Base-by-base conservation (phyloP, 2,113 vertebrate genomes). In the Oxygymnocypris stewartii region DNA sequence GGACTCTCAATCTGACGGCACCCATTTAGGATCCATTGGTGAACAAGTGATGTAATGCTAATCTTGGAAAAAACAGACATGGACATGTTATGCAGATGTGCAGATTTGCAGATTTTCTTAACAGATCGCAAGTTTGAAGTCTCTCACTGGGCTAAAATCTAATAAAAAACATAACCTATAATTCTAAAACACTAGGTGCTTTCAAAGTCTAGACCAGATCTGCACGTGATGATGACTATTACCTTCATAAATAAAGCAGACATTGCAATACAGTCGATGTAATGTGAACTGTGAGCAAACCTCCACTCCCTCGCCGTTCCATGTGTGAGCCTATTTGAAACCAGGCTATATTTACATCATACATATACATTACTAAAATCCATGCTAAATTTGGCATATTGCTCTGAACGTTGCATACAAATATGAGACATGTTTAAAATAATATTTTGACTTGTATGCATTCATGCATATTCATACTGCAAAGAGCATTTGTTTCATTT, bases 291-390 rank as follows among this genome's bases (percentile, higher is more conserved):
- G 35, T 69, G 47, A 86, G 37, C 35, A 35, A 1, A n/a, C 54
- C 18, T 23, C 67, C 77, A 74, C 61, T 18, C 65, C 49, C 51
- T 88, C 61, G 1, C 31, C 23, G 2, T 20, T 71, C 54, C 28
- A 40, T 79, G 79, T 12, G 63, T 76, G 28, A 51, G 77, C 13
- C 67, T 86, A 74, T 86, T 74, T 79, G 12, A 54, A 57, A 74
- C 82, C 12, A 7, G 78, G 63, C 87, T 86, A 83, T 88, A 86
- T 83, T 88, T 86, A 84, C 73, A 80, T 59, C 31, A 73, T 35
- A 86, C 80, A 79, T 86, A 79, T 86, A 86, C 40, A 83, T 80
- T 86, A 80, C 85, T 80, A 54, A 51, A 81, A 67, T 57, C 35
- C 28, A 44, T 65, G 69, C 88, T 87, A 88, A 81, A 80, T 76